Conservation (phyloP, 2,113 vertebrate species). For the Hoplias malabaricus region DNA sequence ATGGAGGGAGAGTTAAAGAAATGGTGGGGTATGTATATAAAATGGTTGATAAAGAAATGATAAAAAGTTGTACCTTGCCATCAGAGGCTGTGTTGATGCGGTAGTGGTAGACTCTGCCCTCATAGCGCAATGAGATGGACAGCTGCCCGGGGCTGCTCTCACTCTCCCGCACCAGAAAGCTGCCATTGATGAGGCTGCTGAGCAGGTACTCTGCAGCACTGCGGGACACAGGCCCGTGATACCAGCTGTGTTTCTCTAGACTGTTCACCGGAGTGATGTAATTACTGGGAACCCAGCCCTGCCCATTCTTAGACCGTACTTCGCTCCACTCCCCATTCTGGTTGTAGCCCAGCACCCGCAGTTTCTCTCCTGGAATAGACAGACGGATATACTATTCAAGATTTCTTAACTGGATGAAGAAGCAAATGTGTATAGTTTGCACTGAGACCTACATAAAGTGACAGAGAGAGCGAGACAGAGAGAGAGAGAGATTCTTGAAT, state of each 20-base stretch:
- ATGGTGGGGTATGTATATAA: too few relatives aligned
- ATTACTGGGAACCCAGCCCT: conserved; percentile 99
- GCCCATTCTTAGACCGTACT: conserved; percentile 96
- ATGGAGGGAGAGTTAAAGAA: too few relatives aligned
- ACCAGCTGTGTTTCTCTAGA: conserved; percentile 98
- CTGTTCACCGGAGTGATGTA: conserved; percentile 99
- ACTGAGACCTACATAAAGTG: too few relatives aligned
- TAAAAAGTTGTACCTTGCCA: conserved; percentile 81
- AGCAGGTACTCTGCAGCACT: conserved; percentile 95
- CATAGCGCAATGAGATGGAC: conserved; percentile 96
- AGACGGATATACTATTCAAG: neutral
- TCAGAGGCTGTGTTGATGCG: conserved; percentile 94
- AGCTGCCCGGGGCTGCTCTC: conserved; percentile 98
- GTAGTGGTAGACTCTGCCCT: conserved; percentile 98
- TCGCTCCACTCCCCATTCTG: conserved; percentile 99
- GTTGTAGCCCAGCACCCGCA: conserved; percentile 96
- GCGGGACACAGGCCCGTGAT: conserved; percentile 96
- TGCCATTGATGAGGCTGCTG: conserved; percentile 96
- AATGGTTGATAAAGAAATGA: too few relatives aligned
- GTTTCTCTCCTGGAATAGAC: conserved; percentile 85
- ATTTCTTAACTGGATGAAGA: too few relatives aligned
- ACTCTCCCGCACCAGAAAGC: conserved; percentile 95
- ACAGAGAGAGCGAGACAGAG: neutral
- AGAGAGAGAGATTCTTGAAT: neutral
- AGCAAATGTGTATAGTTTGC: too few relatives aligned